A percentile compares a stretch with the other conserved stretches of the same genome.
These are phyloP conservation scores for Pediacus dermestoides DNA, from an alignment of 2,888 invertebrate genomes.

Conservation along the genomic window DNA sequence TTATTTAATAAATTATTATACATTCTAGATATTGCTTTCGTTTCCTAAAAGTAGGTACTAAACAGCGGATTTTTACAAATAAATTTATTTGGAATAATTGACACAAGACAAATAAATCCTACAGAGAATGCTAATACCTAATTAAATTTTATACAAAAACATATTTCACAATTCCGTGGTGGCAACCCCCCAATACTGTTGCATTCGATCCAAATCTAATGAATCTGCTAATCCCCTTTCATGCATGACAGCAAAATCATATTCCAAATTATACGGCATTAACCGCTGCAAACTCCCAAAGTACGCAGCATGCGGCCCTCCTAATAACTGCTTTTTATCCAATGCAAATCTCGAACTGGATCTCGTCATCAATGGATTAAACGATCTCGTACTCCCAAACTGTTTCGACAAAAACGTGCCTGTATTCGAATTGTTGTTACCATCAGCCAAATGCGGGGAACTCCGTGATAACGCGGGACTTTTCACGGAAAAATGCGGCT, in stretches of 20 bases:
- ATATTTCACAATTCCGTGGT: conserved; percentile 69
- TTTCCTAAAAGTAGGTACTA: too few species aligned
- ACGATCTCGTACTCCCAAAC: conserved; percentile 77
- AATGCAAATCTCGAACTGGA: conserved; percentile 59
- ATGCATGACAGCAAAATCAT: conserved; percentile 79
- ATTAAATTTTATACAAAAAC: too few species aligned
- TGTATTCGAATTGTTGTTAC: conserved; percentile 39
- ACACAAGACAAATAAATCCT: too few species aligned
- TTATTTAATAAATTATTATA: conserved; percentile 38
- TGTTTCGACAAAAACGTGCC: conserved; percentile 65
- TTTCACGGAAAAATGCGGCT: conserved; percentile 54
- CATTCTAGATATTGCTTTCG: conserved; percentile 17
- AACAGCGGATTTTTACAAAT: too few species aligned
- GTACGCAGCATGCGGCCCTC: conserved; percentile 83
- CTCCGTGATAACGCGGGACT: conserved; percentile 64
- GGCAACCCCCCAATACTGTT: conserved; percentile 88
- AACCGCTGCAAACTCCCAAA: conserved; percentile 80
- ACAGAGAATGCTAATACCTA: too few species aligned
- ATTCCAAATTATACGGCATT: conserved; percentile 80
- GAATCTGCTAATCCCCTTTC: conserved; percentile 73
- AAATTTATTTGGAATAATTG: too few species aligned
- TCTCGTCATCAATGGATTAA: conserved; percentile 61
- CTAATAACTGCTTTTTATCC: conserved; percentile 59
- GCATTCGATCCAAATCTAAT: conserved; percentile 79
- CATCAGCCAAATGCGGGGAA: conserved; percentile 62